These are phyloP conservation scores for Chiloscyllium plagiosum DNA, from an alignment of 2,113 vertebrate genomes.

Conservation along the genomic window DNA sequence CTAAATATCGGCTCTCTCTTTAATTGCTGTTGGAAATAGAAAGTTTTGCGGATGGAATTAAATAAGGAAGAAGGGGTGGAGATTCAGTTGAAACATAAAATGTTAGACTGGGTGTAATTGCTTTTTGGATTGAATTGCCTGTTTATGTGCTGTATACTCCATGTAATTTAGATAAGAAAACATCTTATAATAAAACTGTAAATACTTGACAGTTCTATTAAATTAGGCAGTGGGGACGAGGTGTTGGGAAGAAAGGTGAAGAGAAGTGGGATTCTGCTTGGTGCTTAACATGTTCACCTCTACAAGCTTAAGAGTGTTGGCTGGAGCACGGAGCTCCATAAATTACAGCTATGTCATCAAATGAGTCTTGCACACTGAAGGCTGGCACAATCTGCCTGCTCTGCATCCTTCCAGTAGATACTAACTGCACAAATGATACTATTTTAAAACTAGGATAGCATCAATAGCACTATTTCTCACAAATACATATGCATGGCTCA, in stretches of 20 bases:
- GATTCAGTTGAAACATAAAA: neutral
- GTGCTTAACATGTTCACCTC: neutral
- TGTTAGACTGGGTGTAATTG: neutral
- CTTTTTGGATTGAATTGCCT: neutral
- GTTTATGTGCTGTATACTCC: neutral
- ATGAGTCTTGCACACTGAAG: neutral
- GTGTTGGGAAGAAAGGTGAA: too few species aligned
- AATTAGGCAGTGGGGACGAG: neutral
- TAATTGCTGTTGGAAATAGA: neutral
- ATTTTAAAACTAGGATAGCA: neutral
- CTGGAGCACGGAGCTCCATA: neutral
- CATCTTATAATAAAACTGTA: neutral
- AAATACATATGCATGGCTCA: neutral
- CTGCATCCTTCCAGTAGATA: neutral
- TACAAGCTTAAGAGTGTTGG: neutral
- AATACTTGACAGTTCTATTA: neutral
- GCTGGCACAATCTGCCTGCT: neutral
- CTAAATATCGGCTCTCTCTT: too few species aligned
- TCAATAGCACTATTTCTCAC: neutral
- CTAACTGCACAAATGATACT: neutral
- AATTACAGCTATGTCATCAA: neutral
- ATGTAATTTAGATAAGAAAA: neutral
- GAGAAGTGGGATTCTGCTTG: neutral
- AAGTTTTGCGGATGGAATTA: neutral
- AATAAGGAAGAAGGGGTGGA: neutral